Evolutionary conservation across 1,140 invertebrate genomes (phyloP).

Genomic region (Ceratina calcarata): DNA sequence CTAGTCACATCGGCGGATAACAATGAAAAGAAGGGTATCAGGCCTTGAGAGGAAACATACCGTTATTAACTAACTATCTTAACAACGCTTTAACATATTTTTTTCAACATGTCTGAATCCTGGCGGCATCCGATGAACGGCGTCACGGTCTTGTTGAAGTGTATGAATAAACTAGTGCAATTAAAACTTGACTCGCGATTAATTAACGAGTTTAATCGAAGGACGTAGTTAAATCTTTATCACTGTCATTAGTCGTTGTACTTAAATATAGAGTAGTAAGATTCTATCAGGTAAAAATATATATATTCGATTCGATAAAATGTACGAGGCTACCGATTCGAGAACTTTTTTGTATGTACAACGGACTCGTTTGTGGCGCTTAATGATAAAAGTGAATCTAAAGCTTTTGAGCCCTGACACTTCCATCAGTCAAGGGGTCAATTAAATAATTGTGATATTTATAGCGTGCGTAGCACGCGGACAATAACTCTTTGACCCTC

Average conservation of each 20-base stretch:
- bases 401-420: conserved; percentile 39
- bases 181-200: too few relatives aligned
- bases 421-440: conserved; percentile 32
- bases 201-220: too few relatives aligned
- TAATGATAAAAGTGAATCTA: conserved; percentile 38
- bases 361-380: not conserved
- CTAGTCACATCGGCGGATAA: not conserved
- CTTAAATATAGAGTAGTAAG: not conserved
- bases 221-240: not conserved
- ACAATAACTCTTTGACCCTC: not conserved
- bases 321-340: not conserved
- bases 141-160: too few relatives aligned
- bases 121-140: too few relatives aligned
- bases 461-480: not conserved
- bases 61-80: too few relatives aligned
- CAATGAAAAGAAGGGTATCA: not conserved
- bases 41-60: too few relatives aligned
- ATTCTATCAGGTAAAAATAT: not conserved
- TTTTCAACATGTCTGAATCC: too few relatives aligned
- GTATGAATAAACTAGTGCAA: too few relatives aligned
- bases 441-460: conserved; percentile 35
- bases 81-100: too few relatives aligned
- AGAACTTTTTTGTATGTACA: not conserved
- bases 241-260: not conserved
- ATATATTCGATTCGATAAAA: conserved; percentile 2